A percentile compares a stretch with the other conserved stretches of the same genome.
These are phyloP conservation scores for Proteles cristata DNA, from an alignment of 2,113 vertebrate species.

Conservation along the genomic window DNA sequence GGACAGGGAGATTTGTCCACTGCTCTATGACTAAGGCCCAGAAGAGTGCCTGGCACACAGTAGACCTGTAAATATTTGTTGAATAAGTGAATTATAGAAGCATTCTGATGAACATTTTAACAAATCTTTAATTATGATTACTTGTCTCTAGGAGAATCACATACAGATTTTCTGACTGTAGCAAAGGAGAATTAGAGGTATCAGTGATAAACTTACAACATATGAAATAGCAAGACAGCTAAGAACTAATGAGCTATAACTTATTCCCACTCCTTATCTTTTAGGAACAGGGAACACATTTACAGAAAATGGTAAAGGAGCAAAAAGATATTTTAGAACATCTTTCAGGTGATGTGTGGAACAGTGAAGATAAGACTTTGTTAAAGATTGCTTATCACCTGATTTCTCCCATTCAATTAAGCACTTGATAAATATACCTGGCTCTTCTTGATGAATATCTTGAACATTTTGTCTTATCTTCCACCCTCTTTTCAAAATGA, in stretches of 20 bases:
- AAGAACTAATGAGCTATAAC: not conserved
- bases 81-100: not conserved
- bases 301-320: not conserved
- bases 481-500: conserved; percentile 13
- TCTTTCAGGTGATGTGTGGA: not conserved
- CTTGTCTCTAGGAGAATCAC: not conserved
- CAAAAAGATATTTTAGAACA: not conserved
- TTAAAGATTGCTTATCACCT: not conserved
- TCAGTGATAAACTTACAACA: not conserved
- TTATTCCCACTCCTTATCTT: not conserved
- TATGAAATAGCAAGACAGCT: not conserved
- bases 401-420: conserved; percentile 28
- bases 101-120: not conserved
- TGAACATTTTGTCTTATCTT: not conserved
- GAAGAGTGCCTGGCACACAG: not conserved
- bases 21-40: not conserved
- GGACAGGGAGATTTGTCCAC: not conserved
- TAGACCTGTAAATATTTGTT: not conserved
- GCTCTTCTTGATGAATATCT: not conserved
- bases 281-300: not conserved
- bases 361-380: not conserved
- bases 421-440: conserved; percentile 22
- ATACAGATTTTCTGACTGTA: conserved; percentile 26
- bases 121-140: not conserved
- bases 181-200: not conserved